Evolutionary conservation across 2,888 invertebrate genomes (phyloP).

Genomic region (Tipula vernalis): DNA sequence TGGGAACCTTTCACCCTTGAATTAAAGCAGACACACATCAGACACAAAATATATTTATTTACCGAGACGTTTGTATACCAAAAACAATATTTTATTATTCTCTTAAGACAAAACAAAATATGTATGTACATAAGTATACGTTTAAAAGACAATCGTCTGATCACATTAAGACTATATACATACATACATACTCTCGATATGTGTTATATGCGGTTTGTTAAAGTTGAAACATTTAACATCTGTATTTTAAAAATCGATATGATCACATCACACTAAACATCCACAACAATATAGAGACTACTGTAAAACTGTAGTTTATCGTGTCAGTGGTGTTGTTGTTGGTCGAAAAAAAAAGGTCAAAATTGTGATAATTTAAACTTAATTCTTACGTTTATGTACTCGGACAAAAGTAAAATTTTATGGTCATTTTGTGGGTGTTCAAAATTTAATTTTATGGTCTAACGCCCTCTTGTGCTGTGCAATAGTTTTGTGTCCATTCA

Average conservation of each 20-base stretch:
- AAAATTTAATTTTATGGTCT: conserved; percentile 16
- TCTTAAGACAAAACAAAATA: not conserved
- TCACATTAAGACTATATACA: not conserved
- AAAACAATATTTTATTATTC: not conserved
- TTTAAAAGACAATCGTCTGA: not conserved
- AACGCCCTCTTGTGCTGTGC: not conserved
- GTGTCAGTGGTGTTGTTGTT: not conserved
- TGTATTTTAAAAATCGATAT: not conserved
- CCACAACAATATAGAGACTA: not conserved
- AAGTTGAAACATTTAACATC: not conserved
- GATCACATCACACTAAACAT: not conserved
- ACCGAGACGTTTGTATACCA: not conserved
- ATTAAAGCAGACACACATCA: not conserved
- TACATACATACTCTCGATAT: not conserved
- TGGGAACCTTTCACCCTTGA: conserved; percentile 10
- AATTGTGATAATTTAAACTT: not conserved
- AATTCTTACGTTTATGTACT: not conserved
- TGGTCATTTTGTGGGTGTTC: conserved; percentile 32
- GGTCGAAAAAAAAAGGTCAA: not conserved
- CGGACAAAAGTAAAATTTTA: conserved; percentile 24
- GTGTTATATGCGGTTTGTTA: not conserved
- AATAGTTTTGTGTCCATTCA: not conserved
- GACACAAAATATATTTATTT: not conserved
- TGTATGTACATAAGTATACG: not conserved
- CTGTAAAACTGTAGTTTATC: not conserved